A percentile compares a stretch with the other conserved stretches of the same genome.
Conservation (phyloP, 2,888 invertebrate genomes). For the Sinotaia quadrata region DNA sequence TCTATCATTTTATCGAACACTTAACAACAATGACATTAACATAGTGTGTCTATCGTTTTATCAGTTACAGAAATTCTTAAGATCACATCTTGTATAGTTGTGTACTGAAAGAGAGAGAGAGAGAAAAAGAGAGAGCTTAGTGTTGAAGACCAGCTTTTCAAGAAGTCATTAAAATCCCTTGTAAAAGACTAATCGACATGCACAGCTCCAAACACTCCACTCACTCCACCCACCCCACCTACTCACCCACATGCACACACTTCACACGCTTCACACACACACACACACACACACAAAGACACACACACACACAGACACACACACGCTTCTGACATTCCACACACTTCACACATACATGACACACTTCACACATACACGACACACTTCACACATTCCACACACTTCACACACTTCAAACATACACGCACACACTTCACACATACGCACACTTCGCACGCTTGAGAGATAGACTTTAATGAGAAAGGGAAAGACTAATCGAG, state of each 20-base stretch:
- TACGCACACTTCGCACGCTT: neutral
- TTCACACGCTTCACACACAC: neutral
- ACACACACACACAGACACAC: slow-evolving; percentile 6
- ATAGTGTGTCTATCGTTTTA: too few relatives aligned
- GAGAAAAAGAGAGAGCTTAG: too few relatives aligned
- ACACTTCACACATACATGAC: neutral
- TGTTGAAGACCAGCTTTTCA: too few relatives aligned
- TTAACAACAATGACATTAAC: too few relatives aligned
- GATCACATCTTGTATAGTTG: too few relatives aligned
- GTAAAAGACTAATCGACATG: neutral
- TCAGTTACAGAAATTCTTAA: too few relatives aligned
- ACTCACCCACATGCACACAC: neutral
- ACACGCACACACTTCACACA: neutral
- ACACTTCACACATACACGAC: neutral
- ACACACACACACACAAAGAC: neutral
- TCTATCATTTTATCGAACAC: too few relatives aligned
- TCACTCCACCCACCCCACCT: neutral
- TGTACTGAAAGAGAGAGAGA: too few relatives aligned
- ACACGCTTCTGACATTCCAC: neutral
- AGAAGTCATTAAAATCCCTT: too few relatives aligned
- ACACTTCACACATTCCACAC: neutral
- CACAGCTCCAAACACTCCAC: neutral
- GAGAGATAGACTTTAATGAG: too few relatives aligned
- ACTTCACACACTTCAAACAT: neutral
- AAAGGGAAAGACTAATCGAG: slow-evolving; percentile 7